phyloP scores from a whole-genome alignment of 2,888 invertebrate species.

The Cerastis rubricosa region DNA sequence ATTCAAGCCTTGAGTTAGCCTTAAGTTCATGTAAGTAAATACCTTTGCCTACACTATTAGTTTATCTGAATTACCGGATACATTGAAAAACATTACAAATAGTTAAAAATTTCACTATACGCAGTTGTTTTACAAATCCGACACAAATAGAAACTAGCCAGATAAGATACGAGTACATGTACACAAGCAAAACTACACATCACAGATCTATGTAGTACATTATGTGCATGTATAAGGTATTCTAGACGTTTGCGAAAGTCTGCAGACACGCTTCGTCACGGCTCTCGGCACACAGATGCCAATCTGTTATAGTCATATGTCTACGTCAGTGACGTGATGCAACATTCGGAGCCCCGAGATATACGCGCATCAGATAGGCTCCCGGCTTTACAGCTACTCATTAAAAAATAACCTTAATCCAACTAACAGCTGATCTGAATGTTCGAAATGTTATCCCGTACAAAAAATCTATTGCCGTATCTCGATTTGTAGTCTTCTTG shows the following conservation, averaged over 20 bases:
- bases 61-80: conserved; percentile 5
- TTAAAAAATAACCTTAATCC: conserved; percentile 13
- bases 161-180: conserved; percentile 43
- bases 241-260: conserved; percentile 84
- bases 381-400: conserved; percentile 3
- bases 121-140: neutral
- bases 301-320: conserved; percentile 83
- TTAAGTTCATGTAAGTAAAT: conserved; percentile 13
- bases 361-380: conserved; percentile 32
- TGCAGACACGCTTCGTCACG: conserved; percentile 82
- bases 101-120: neutral
- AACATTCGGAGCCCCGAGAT: conserved; percentile 69
- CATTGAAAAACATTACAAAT: conserved; percentile 5
- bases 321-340: conserved; percentile 81
- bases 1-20: conserved; percentile 6
- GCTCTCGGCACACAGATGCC: conserved; percentile 80
- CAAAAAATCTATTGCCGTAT: neutral
- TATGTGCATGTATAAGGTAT: conserved; percentile 64
- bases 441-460: neutral
- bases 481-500: neutral
- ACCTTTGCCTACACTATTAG: conserved; percentile 7
- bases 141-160: conserved; percentile 66
- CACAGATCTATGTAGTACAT: conserved; percentile 57
- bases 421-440: conserved; percentile 10
- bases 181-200: conserved; percentile 46